Base-by-base conservation (phyloP, 2,888 invertebrate genomes). In the Augiades crinisus region DNA sequence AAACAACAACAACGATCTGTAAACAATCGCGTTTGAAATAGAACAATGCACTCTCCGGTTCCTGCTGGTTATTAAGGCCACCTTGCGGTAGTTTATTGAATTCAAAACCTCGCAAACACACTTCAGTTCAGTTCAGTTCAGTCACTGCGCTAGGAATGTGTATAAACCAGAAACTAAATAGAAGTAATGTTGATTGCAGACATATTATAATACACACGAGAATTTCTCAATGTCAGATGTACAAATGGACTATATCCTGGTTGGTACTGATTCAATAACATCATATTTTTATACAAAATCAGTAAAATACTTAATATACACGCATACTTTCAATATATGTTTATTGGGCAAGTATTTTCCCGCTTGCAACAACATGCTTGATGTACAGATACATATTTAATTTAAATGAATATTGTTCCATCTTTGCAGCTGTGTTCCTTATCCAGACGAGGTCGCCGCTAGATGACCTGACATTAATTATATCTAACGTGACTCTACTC, bases 11-110 rank as follows among this genome's bases (percentile, higher is more conserved):
- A n/a, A n/a, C n/a, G n/a, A 24, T 8, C n/a, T 24, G 3, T 45
- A 37, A 13, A 37, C 19, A 19, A 37, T 46, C 36, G 51, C 34
- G 37, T 54, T 53, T 46, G 57, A 55, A 54, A 54, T 54, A 55
- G 56, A 56, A 47, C 45, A 58, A 62, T 50, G 38, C 27, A 53
- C 47, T 61, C 52, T 56, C 55, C 55, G 56, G 52, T 55, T 47
- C 60, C 60, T 57, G 41, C 47, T 37, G 38, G 17, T 16, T 47
- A 21, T 47, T 14, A 21, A 34, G 13, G 1, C 33, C 17, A 10
- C 43, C 10, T 40, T 24, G 40, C 21, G 24, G 21, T 21, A 38
- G 21, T 24, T 12, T 27, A 19, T n/a, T n/a, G n/a, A 19, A 19
- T 19, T 19, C 19, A 19, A 27, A 27, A 17, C 17, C 36, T 36